Evolutionary conservation across 2,113 vertebrate genomes (phyloP), one percentile per base, ranked within the genome.

Genomic region (Chlamydotis undulata): DNA sequence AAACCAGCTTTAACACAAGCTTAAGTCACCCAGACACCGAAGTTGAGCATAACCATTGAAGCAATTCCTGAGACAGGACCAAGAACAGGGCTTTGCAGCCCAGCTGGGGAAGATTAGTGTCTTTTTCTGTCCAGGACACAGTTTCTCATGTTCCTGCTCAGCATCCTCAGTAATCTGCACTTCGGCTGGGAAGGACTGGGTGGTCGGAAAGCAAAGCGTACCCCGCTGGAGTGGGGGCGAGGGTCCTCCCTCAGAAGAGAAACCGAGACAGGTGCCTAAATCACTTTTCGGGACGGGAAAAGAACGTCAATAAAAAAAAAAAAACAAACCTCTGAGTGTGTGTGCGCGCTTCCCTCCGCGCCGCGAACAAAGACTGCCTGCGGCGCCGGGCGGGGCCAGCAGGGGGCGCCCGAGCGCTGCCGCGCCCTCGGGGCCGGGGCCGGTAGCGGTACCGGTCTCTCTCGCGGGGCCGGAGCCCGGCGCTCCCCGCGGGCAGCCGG

Each of bases 401-500:
- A 83, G 97, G 92, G 94, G 92, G 90, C 94, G 84, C 59, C 76
- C 94, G 73, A 92, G 76, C 43, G 64, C 96, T 35, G 50, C 37
- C 24, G 47, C 24, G 52, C 23, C 69, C 14, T 17, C 45, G 64
- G 41, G 12, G 41, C 41, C 41, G 12, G 39, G 52, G 35, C 18
- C 92, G 31, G 21, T 41, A 41, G 12, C 41, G 41, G 41, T 41
- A 41, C 41, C 41, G 41, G 41, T 43, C 41, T 43, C 41, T 15
- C 41, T 15, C 41, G 41, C 12, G 14, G 41, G 49, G 31, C 16
- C 12, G 8, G 41, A 25, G 23, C 25, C 93, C 35, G 26, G 24
- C 2, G 8, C 19, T 10, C 14, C 5, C n/a, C 5, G 17, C 89
- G 61, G 52, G 13, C 52, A 33, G 52, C 50, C 49, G 49, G 50